A percentile compares a stretch with the other conserved stretches of the same genome.
Conservation (phyloP, 2,797 vertebrate genomes). For the Manis javanica region DNA sequence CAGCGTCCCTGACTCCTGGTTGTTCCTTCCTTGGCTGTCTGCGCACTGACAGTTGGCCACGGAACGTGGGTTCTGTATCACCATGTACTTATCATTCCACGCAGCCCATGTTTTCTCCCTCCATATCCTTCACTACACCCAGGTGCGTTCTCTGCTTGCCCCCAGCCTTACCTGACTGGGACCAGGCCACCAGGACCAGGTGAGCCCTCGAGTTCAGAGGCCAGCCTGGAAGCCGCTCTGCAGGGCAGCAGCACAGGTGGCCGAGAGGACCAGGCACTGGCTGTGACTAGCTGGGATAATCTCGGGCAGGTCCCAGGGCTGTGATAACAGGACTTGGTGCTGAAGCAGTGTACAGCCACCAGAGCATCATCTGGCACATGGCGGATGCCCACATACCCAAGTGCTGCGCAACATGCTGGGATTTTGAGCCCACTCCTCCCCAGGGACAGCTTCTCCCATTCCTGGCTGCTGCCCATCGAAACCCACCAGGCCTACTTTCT, state of each 20-base stretch:
- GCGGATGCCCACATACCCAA: not conserved
- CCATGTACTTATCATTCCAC: not conserved
- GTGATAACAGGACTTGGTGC: not conserved
- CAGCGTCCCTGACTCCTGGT: not conserved
- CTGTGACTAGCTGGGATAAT: not conserved
- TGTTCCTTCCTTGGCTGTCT: not conserved
- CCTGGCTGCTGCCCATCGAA: not conserved
- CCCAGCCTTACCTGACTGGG: not conserved
- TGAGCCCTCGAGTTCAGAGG: not conserved
- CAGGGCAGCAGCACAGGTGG: rapidly evolving
- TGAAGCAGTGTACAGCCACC: rapidly evolving
- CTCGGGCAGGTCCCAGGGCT: not conserved
- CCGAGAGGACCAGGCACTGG: not conserved
- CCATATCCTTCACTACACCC: not conserved
- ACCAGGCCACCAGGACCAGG: not conserved
- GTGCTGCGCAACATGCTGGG: not conserved
- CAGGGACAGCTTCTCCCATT: not conserved
- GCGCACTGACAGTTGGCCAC: not conserved
- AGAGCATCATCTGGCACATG: not conserved
- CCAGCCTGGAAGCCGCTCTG: not conserved
- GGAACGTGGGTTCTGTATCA: not conserved
- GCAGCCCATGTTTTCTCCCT: not conserved
- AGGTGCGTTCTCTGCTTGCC: not conserved
- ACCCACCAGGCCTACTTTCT: not conserved
- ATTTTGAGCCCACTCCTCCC: not conserved